Evolutionary conservation across 2,113 vertebrate genomes (phyloP).

Genomic region (Podocnemis expansa): DNA sequence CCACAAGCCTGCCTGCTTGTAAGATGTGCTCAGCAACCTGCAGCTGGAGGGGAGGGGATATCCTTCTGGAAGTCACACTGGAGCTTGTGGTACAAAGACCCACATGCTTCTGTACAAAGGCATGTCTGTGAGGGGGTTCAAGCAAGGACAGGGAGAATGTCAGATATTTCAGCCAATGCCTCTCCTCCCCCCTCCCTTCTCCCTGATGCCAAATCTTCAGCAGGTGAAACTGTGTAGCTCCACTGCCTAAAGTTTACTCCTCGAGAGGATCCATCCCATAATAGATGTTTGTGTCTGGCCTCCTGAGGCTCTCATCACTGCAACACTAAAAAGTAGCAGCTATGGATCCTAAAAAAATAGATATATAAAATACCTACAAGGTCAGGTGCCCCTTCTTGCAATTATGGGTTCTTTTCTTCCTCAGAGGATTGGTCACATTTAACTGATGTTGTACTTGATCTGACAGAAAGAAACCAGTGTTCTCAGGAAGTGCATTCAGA

Average conservation of each 20-base stretch:
- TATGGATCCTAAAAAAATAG: not conserved
- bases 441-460: not conserved
- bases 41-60: not conserved
- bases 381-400: not conserved
- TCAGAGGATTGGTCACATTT: not conserved
- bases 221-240: not conserved
- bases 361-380: not conserved
- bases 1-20: not conserved
- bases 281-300: not conserved
- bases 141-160: not conserved
- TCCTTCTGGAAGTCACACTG: not conserved
- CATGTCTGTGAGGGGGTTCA: not conserved
- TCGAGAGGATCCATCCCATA: not conserved
- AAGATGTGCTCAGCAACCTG: fast-evolving
- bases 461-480: not conserved
- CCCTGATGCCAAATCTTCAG: not conserved
- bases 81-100: not conserved
- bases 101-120: not conserved
- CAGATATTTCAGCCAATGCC: not conserved
- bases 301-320: not conserved
- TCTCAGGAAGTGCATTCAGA: not conserved
- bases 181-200: not conserved
- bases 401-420: not conserved
- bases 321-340: not conserved
- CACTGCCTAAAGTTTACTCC: not conserved